Percentiles rank a stretch among this genome's conserved stretches.
phyloP scores from a whole-genome alignment of 2,888 invertebrate species.

The Netelia fuscicornis region DNA sequence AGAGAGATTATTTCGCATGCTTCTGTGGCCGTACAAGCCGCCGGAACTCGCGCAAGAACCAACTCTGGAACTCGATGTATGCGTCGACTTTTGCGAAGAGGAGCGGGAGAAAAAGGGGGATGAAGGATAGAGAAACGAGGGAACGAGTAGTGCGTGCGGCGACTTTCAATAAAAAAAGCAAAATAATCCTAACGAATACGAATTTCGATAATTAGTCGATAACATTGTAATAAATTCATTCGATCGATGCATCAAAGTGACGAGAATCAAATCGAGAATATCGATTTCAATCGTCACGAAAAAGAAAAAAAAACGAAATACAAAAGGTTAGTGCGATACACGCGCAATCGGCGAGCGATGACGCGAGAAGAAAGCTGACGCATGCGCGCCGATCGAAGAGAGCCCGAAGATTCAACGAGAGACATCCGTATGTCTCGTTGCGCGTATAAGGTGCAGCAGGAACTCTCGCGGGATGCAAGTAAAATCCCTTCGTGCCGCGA shows the following conservation, averaged over 20 bases:
- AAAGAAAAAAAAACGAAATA: too few relatives aligned
- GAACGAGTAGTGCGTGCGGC: not conserved
- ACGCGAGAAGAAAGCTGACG: too few relatives aligned
- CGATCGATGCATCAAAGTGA: too few relatives aligned
- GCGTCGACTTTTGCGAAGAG: not conserved
- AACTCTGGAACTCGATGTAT: slow-evolving; percentile 19
- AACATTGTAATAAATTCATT: too few relatives aligned
- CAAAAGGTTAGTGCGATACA: too few relatives aligned
- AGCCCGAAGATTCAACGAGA: not conserved
- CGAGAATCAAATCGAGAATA: not conserved
- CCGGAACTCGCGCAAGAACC: slow-evolving; percentile 73
- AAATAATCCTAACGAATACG: too few relatives aligned
- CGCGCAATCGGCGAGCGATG: too few relatives aligned
- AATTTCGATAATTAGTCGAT: too few relatives aligned
- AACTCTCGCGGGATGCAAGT: slow-evolving; percentile 46
- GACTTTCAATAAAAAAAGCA: too few relatives aligned
- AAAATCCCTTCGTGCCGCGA: not conserved
- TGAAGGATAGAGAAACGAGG: not conserved
- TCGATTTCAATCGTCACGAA: slow-evolving; percentile 50
- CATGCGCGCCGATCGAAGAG: too few relatives aligned
- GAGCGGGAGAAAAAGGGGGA: not conserved
- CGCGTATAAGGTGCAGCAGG: slow-evolving; percentile 18
- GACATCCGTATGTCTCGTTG: not conserved
- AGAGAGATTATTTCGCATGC: slow-evolving; percentile 38
- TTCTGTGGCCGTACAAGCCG: slow-evolving; percentile 65